Percentiles rank a stretch among this genome's conserved stretches.
Conservation (phyloP, 2,797 vertebrate species). For the Ambastaia sidthimunki region DNA sequence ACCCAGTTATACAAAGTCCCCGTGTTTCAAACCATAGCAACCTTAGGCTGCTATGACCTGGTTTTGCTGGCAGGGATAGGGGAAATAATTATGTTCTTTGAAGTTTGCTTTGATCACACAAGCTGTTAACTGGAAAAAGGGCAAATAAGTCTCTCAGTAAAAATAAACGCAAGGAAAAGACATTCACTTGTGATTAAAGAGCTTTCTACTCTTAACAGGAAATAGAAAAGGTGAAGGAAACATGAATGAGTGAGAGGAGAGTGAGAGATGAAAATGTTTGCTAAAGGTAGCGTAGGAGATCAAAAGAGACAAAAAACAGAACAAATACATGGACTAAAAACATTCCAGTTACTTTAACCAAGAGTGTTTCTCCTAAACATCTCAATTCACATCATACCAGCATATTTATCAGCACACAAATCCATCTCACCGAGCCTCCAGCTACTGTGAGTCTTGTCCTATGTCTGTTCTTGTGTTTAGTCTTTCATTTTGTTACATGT, state of each 20-base stretch:
- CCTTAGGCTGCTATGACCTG: conserved; percentile 9
- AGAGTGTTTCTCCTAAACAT: conserved; percentile 20
- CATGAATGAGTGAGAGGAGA: not conserved
- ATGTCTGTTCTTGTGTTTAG: too few species aligned
- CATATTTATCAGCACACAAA: conserved; percentile 29
- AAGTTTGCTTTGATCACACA: conserved; percentile 41
- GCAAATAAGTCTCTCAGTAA: conserved; percentile 52
- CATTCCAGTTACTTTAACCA: conserved; percentile 11
- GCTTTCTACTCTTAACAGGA: conserved; percentile 63
- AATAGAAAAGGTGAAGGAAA: conserved; percentile 26
- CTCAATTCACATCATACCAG: conserved; percentile 45
- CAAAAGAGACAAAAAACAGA: conserved; percentile 12
- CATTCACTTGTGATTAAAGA: conserved; percentile 75
- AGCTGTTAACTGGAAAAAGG: conserved; percentile 9
- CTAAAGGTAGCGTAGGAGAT: conserved; percentile 3
- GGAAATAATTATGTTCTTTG: conserved; percentile 59
- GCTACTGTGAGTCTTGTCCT: too few species aligned
- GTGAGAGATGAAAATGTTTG: conserved; percentile 3
- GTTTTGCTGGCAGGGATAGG: conserved; percentile 40
- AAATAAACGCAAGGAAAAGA: conserved; percentile 72
- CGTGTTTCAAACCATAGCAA: not conserved
- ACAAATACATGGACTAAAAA: conserved; percentile 14
- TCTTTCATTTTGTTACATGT: too few species aligned
- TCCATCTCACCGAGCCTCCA: not conserved
- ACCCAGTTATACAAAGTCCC: not conserved